Evolutionary conservation across 2,888 invertebrate genomes (phyloP).

Genomic region (Linnaemya tessellans): DNA sequence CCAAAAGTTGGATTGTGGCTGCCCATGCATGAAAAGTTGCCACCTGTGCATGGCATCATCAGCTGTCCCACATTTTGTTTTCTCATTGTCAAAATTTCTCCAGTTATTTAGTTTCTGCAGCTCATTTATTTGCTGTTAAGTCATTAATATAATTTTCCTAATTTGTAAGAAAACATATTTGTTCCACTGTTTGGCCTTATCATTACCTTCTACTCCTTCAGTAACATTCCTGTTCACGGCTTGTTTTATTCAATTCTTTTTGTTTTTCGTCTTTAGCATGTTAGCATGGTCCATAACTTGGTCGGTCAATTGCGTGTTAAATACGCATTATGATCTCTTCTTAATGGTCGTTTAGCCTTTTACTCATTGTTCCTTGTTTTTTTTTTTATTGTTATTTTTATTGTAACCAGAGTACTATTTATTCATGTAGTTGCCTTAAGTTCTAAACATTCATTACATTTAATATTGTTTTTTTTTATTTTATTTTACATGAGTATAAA

Average conservation of each 20-base stretch:
- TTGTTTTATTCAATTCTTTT: constrained; percentile 2
- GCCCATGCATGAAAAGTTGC: too few species aligned
- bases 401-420: constrained; percentile 26
- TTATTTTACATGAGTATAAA: not conserved
- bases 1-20: too few species aligned
- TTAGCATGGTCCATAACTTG: constrained; percentile 25
- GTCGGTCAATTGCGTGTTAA: constrained; percentile 64
- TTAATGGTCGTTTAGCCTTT: constrained; percentile 46
- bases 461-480: not conserved
- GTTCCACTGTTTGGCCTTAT: constrained; percentile 5
- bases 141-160: not conserved
- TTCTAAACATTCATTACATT: constrained; percentile 36
- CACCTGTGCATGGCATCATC: too few species aligned
- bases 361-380: not conserved
- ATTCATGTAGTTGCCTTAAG: constrained; percentile 39
- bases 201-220: not conserved
- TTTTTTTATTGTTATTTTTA: not conserved
- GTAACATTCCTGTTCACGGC: constrained; percentile 35
- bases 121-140: not conserved
- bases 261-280: constrained; percentile 11
- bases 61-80: too few species aligned
- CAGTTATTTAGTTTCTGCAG: not conserved
- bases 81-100: too few species aligned
- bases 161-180: not conserved
- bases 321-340: constrained; percentile 57